phyloP scores from a whole-genome alignment of 2,113 vertebrate species.

The Cettia cetti region DNA sequence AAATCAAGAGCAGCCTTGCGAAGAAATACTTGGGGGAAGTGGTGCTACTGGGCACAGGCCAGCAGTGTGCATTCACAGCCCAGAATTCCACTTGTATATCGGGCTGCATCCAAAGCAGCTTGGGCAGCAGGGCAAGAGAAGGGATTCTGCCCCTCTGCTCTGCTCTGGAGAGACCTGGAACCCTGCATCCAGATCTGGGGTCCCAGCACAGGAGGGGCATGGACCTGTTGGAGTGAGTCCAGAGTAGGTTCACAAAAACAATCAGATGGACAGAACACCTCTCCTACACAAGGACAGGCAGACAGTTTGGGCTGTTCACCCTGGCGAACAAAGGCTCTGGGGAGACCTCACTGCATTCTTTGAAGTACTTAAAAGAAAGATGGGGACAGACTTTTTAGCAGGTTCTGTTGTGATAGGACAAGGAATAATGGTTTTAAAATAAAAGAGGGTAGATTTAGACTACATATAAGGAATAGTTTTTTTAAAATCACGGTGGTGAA shows the following conservation, averaged over 20 bases:
- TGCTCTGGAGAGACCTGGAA: background rate
- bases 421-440: background rate
- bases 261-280: background rate
- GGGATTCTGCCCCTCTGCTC: background rate
- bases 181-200: background rate
- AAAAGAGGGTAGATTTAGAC: background rate
- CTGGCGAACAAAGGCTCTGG: background rate
- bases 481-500: rapidly evolving
- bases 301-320: background rate
- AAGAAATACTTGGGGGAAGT: background rate
- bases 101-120: rapidly evolving
- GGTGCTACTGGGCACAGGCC: background rate
- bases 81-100: background rate
- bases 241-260: background rate
- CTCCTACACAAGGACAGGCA: background rate
- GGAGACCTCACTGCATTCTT: background rate
- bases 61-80: no score
- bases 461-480: background rate
- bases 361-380: background rate
- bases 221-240: background rate
- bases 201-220: background rate
- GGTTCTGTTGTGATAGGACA: background rate
- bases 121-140: background rate
- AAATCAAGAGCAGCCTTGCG: background rate
- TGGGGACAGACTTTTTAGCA: background rate